Base-by-base conservation (phyloP, 2,888 invertebrate genomes). In the Argynnis bischoffii region DNA sequence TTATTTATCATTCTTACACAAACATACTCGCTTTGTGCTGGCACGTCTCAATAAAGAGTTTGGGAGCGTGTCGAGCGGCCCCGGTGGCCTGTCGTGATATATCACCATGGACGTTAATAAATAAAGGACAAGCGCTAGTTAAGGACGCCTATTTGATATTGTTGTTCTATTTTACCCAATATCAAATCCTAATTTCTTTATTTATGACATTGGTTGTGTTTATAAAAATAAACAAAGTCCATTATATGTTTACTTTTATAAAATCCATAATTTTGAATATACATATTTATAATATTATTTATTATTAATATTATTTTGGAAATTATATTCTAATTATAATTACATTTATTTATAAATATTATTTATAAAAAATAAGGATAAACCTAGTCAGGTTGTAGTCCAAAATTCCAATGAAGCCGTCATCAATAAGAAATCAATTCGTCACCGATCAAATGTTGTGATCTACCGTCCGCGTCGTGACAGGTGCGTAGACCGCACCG, bases 391-490 rank as follows among this genome's bases (percentile, higher is more conserved):
- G 82, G 81, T 83, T 85, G 81, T 83, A 84, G 81, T 83, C 81
- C 35, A 84, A 81, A 84, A 82, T 84, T 88, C 78, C 78, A 79
- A 90, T 88, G 79, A 84, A 90, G 88, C 87, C 85, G 82, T 91
- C 88, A 85, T 86, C 78, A 82, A 81, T 79, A 78, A 72, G 70
- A 79, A 89, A 92, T 91, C 85, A 78, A 92, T 92, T 92, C 86
- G 92, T 89, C 87, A 85, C 76, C 82, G 86, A 81, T 79, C 81
- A 81, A 77, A 77, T 76, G 81, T 80, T 87, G 90, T 90, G 92
- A 89, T 90, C 84, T 89, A 92, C 88, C 82, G 85, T 41, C 35
- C 35, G 35, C 35, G 35, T 82, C 85, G 84, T 82, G 84, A 86
- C 89, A 89, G 88, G 89, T 90, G 89, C 83, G 76, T 77, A 79